Conservation (phyloP, 2,888 invertebrate genomes). For the Pollenia amentaria region DNA sequence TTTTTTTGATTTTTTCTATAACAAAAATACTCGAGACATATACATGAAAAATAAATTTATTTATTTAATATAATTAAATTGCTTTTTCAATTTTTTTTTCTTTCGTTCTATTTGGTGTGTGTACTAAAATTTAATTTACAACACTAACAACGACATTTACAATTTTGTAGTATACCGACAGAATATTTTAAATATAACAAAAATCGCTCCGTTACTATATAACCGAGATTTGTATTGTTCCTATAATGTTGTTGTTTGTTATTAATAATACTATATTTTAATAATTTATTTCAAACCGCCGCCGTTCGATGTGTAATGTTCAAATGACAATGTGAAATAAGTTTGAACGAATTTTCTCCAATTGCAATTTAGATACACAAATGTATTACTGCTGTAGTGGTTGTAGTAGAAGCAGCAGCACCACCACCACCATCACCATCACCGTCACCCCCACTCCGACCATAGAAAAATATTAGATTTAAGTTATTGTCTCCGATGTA, state of each 20-base stretch:
- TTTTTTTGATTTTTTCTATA: conserved; percentile 1
- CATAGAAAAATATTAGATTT: conserved; percentile 62
- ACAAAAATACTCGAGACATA: conserved; percentile 16
- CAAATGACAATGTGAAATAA: conserved; percentile 72
- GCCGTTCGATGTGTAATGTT: conserved; percentile 69
- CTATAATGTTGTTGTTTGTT: conserved; percentile 36
- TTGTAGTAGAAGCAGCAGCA: conserved; percentile 11
- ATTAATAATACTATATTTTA: conserved; percentile 34
- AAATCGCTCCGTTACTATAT: conserved; percentile 54
- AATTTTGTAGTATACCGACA: conserved; percentile 38
- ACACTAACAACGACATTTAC: conserved; percentile 30
- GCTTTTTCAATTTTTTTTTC: conserved; percentile 34
- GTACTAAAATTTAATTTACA: conserved; percentile 34
- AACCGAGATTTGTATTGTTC: conserved; percentile 52
- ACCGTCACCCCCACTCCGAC: neutral
- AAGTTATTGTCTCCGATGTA: conserved; percentile 26
- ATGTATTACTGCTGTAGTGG: conserved; percentile 30
- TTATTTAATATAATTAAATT: conserved; percentile 34
- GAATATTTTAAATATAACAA: conserved; percentile 25
- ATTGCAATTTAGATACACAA: conserved; percentile 55
- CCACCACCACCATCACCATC: neutral
- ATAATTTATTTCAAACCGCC: conserved; percentile 57
- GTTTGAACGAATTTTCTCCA: conserved; percentile 61
- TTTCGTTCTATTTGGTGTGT: neutral
- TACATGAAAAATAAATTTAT: conserved; percentile 30